Conservation (phyloP, 2,113 vertebrate genomes). For the Tonatia bakeri region DNA sequence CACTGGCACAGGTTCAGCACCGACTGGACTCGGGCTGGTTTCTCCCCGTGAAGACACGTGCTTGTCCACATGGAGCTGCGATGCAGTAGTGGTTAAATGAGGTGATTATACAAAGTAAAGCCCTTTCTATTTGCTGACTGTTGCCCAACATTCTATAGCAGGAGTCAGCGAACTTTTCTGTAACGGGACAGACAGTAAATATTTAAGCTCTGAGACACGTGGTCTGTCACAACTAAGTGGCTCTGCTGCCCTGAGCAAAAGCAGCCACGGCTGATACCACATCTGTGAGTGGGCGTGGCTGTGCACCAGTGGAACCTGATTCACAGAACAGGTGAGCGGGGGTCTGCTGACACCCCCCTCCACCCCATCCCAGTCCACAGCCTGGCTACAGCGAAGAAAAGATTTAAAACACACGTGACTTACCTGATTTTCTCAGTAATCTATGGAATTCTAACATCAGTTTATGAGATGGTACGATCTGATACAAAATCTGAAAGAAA, state of each 20-base stretch:
- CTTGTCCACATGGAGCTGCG: neutral
- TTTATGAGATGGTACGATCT: constrained; percentile 90
- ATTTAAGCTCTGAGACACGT: neutral
- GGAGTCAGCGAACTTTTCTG: neutral
- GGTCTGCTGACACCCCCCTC: neutral
- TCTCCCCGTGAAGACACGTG: neutral
- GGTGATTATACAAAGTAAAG: neutral
- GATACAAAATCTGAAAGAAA: constrained; percentile 83
- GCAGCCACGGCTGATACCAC: neutral
- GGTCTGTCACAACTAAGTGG: neutral
- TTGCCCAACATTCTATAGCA: neutral
- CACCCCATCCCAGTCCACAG: neutral
- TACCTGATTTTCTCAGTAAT: constrained; percentile 89
- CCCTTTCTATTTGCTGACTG: neutral
- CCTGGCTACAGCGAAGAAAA: neutral
- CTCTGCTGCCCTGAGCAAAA: fast-evolving
- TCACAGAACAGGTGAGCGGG: neutral
- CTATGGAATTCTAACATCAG: constrained; percentile 91
- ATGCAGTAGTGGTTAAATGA: neutral
- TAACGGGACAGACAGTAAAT: neutral
- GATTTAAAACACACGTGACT: constrained; percentile 44
- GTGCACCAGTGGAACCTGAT: fast-evolving
- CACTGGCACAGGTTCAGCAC: neutral
- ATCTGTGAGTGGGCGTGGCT: neutral
- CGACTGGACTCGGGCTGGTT: neutral